Evolutionary conservation across 2,797 vertebrate genomes (phyloP).

Genomic region (Prionace glauca): DNA sequence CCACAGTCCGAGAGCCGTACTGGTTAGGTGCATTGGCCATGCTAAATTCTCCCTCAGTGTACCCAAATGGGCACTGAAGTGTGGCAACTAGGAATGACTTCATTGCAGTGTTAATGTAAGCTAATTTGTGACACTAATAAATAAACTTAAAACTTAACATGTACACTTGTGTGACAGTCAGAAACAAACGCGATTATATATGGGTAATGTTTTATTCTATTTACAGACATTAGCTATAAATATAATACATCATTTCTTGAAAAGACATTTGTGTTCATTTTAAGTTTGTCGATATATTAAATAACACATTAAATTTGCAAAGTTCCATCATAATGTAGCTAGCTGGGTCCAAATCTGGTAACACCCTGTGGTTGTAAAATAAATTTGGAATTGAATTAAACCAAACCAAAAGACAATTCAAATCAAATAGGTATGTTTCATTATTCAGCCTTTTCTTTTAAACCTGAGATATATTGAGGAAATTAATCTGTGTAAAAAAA

Average conservation of each 20-base stretch:
- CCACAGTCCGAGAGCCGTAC: too few species aligned
- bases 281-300: conserved; percentile 70
- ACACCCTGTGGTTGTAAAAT: conserved; percentile 60
- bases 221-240: conserved; percentile 97
- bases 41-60: too few species aligned
- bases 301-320: conserved; percentile 69
- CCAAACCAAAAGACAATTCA: conserved; percentile 39
- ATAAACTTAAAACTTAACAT: too few species aligned
- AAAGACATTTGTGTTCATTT: conserved; percentile 66
- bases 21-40: too few species aligned
- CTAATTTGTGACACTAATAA: too few species aligned
- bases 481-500: conserved; percentile 9
- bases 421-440: conserved; percentile 26
- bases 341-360: conserved; percentile 58
- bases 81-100: too few species aligned
- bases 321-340: conserved; percentile 65
- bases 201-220: conserved; percentile 89
- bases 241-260: conserved; percentile 91
- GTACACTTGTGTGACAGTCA: neutral
- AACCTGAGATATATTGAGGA: conserved; percentile 32
- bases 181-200: conserved; percentile 41
- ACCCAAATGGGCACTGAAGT: too few species aligned
- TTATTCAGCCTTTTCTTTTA: conserved; percentile 26
- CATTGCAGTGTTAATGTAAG: too few species aligned
- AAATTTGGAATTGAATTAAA: conserved; percentile 60